Evolutionary conservation across 2,888 invertebrate genomes (phyloP), one percentile per base, ranked within the genome.

Genomic region (Caradrina kadenii): DNA sequence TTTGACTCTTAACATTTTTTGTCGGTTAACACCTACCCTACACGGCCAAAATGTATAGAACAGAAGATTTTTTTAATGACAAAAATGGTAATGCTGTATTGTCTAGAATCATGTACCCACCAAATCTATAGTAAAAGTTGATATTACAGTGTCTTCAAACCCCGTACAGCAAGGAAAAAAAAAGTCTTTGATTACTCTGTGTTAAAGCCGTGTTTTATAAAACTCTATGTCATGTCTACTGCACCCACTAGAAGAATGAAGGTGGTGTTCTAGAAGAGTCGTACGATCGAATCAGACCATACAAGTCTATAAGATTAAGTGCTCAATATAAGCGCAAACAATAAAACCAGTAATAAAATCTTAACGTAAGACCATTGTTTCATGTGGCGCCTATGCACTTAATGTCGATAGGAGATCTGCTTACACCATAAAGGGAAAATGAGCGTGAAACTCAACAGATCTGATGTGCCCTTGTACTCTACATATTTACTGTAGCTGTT

Each of bases 401-500:
- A 71, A 59, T 66, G 42, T 21, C 48, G 19, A 68, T 35, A 63
- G 52, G 53, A 66, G 54, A 62, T 75, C 75, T 65, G 62, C 62
- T 64, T 63, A 64, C 69, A 69, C 55, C 50, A 10, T 75, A 64
- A 80, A 77, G 26, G 19, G 39, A 80, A 80, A 69, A 77, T 76
- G 54, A 69, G 62, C 62, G 48, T 77, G 42, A 69, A 75, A 63
- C 67, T 66, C 68, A 72, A 65, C 68, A 73, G 76, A 84, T 83
- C 81, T 82, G 81, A 79, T 85, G 80, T 85, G 84, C 42, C 35
- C 19, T 58, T 63, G 49, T 69, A 64, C 45, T 35, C 13, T 7
- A 39, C 56, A 21, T 91, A 90, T 87, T 92, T 84, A 89, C 84
- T 74, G 50, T 17, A 26, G 19, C 21, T 73, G 84, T 89, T 85